Percentiles rank a stretch among this genome's conserved stretches.
Evolutionary conservation across 2,888 invertebrate species (phyloP).

Genomic region (Sarcophaga caerulescens): DNA sequence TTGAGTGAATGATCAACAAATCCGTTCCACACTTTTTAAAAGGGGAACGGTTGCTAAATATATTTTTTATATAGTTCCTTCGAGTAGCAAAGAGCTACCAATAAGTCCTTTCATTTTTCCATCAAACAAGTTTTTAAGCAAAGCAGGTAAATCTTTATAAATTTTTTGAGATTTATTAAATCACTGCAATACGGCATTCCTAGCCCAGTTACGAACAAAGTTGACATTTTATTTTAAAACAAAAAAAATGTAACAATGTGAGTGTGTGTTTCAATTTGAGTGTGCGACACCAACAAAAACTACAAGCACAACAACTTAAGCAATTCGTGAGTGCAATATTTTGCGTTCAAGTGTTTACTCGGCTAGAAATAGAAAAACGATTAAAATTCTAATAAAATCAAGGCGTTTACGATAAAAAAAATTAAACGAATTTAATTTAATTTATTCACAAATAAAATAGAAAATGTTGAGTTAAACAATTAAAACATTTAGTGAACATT

Average conservation of each 20-base stretch:
- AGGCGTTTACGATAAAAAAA: constrained; percentile 7
- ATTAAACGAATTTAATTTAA: constrained; percentile 9
- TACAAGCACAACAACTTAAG: not conserved
- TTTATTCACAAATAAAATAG: not conserved
- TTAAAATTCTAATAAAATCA: constrained; percentile 4
- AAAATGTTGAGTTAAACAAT: not conserved
- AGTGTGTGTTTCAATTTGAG: constrained; percentile 15
- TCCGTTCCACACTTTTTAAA: too few relatives aligned
- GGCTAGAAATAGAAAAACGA: constrained; percentile 15
- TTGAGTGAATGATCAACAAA: too few relatives aligned
- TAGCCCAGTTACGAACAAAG: constrained; percentile 21
- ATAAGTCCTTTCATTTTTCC: too few relatives aligned
- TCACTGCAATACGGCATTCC: constrained; percentile 7
- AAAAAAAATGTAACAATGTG: not conserved
- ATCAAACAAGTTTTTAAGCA: too few relatives aligned
- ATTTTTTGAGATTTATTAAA: too few relatives aligned
- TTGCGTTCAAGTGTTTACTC: not conserved
- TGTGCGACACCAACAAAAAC: not conserved
- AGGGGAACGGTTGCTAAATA: too few relatives aligned
- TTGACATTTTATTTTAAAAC: constrained; percentile 39
- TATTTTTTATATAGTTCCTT: too few relatives aligned
- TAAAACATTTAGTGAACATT: not conserved
- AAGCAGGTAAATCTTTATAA: too few relatives aligned
- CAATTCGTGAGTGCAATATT: constrained; percentile 35
- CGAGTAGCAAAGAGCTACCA: too few relatives aligned